Conservation (phyloP, 2,797 vertebrate species). For the Esox lucius region DNA sequence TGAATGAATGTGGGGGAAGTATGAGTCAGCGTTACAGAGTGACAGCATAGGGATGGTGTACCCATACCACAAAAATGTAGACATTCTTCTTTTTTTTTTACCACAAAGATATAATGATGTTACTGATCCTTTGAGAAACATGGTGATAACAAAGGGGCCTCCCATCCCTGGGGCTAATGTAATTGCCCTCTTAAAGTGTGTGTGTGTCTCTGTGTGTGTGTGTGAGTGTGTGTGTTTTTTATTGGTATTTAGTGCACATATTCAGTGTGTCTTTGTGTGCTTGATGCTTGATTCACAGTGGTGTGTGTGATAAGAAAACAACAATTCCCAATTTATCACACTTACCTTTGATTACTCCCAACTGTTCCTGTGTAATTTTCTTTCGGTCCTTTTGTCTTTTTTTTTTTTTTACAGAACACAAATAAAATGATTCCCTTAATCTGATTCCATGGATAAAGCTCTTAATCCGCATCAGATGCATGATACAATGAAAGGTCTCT, state of each 20-base stretch:
- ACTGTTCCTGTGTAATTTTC: conserved; percentile 28
- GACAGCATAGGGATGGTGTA: not conserved
- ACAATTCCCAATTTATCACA: conserved; percentile 50
- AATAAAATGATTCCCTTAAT: conserved; percentile 5
- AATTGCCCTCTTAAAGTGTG: conserved; percentile 23
- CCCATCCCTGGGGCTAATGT: conserved; percentile 31
- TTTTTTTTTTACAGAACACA: not conserved
- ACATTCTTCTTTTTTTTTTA: conserved; percentile 37
- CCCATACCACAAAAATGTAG: not conserved
- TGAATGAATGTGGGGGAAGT: not conserved
- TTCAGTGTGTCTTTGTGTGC: not conserved
- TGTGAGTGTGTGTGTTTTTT: conserved; percentile 11
- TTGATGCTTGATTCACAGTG: not conserved
- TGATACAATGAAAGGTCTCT: not conserved
- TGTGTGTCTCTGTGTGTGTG: conserved; percentile 14
- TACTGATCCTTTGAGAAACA: conserved; percentile 7
- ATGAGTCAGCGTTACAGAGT: conserved; percentile 14
- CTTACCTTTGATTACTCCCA: conserved; percentile 47
- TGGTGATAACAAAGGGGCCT: conserved; percentile 52
- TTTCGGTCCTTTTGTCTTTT: conserved; percentile 1
- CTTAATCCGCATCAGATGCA: conserved; percentile 17
- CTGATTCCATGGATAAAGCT: conserved; percentile 3
- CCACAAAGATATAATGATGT: conserved; percentile 42
- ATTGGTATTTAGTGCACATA: not conserved
- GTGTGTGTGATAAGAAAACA: conserved; percentile 10